Conservation (phyloP, 2,888 invertebrate genomes). For the Agrilus biguttatus region DNA sequence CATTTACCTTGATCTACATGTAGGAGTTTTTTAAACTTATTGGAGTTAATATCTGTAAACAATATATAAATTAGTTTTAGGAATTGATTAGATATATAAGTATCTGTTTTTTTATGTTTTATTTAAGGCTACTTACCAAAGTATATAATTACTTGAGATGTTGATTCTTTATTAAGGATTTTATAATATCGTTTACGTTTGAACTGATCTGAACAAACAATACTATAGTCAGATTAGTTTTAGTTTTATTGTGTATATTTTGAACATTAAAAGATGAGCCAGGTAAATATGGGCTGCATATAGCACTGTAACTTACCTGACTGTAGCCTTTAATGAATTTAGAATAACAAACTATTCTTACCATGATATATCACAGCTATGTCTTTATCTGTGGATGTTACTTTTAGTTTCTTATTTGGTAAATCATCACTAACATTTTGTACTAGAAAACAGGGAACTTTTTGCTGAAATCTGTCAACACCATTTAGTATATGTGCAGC, state of each 20-base stretch:
- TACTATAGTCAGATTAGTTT: slow-evolving; percentile 1
- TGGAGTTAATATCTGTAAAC: slow-evolving; percentile 6
- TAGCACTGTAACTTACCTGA: too few species aligned
- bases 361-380: neutral
- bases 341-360: neutral
- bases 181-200: slow-evolving; percentile 13
- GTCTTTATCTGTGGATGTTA: slow-evolving; percentile 1
- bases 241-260: neutral
- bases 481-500: slow-evolving; percentile 4
- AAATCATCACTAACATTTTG: slow-evolving; percentile 2
- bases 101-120: neutral
- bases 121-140: slow-evolving; percentile 10
- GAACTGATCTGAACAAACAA: slow-evolving; percentile 9
- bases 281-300: too few species aligned
- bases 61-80: neutral
- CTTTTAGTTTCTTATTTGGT: slow-evolving; percentile 2
- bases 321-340: neutral
- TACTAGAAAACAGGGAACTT: slow-evolving; percentile 5
- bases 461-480: slow-evolving; percentile 3
- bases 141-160: slow-evolving; percentile 9
- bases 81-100: neutral
- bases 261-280: too few species aligned
- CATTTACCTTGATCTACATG: slow-evolving; percentile 12
- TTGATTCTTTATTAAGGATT: slow-evolving; percentile 7
- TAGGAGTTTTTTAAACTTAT: slow-evolving; percentile 9